These are phyloP conservation scores for Drosophila asahinai DNA, from an alignment of 1,140 invertebrate genomes.

Conservation along the genomic window DNA sequence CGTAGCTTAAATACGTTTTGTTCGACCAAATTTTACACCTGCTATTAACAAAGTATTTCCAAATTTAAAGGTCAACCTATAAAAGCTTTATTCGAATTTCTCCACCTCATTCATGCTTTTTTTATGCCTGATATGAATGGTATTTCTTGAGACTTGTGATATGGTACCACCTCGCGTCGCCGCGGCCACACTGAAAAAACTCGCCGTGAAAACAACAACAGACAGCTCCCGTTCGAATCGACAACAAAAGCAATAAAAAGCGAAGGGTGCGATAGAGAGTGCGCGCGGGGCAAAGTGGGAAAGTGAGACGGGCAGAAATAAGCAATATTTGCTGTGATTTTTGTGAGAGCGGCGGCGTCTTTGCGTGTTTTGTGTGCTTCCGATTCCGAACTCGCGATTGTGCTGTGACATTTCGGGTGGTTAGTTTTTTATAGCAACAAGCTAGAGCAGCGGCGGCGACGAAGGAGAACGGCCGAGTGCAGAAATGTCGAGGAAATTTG, in stretches of 20 bases:
- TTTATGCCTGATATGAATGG: not conserved
- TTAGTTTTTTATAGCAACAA: constrained; percentile 27
- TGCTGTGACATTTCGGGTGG: constrained; percentile 11
- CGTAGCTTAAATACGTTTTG: too few species aligned
- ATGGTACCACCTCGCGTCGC: not conserved
- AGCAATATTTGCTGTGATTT: constrained; percentile 27
- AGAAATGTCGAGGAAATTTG: constrained; percentile 44
- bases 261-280: not conserved
- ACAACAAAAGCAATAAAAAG: constrained; percentile 26
- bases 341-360: constrained; percentile 16
- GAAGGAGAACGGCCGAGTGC: constrained; percentile 19
- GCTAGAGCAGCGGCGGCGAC: constrained; percentile 1
- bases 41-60: not conserved
- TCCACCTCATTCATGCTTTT: not conserved
- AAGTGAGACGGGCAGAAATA: constrained; percentile 5
- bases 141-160: not conserved
- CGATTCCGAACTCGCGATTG: constrained; percentile 9
- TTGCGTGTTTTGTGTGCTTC: constrained; percentile 32
- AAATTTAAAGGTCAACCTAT: not conserved
- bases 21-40: not conserved
- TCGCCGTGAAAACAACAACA: constrained; percentile 61
- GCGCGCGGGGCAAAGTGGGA: constrained; percentile 5
- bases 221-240: constrained; percentile 24
- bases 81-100: not conserved
- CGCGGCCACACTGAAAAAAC: constrained; percentile 30